Conservation (phyloP, 53 echinoderm and acorn worm genomes). For the Arbacia lixula region DNA sequence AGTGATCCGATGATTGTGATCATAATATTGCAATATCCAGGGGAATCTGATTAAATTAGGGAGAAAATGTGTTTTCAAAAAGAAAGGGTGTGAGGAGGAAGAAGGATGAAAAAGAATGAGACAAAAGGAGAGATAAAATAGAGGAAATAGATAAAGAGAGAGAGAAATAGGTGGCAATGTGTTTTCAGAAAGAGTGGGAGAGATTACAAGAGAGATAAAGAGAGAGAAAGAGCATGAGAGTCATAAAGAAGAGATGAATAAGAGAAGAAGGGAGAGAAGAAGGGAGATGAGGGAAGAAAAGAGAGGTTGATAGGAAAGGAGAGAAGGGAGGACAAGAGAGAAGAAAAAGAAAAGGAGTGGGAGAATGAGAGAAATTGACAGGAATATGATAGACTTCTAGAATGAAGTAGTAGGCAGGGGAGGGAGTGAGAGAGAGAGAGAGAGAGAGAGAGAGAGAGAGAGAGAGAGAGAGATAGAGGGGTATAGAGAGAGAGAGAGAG, state of each 20-base stretch:
- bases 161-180: too few relatives aligned
- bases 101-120: too few relatives aligned
- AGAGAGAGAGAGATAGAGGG: background rate
- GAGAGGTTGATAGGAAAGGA: background rate
- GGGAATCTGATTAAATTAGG: too few relatives aligned
- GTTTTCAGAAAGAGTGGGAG: too few relatives aligned
- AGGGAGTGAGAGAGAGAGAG: background rate
- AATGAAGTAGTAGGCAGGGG: background rate
- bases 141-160: too few relatives aligned
- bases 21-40: too few relatives aligned
- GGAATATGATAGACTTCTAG: too few relatives aligned
- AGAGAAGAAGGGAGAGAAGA: conserved; percentile 8
- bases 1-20: conserved; percentile 2
- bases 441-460: background rate
- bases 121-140: too few relatives aligned
- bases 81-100: too few relatives aligned
- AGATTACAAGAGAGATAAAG: too few relatives aligned
- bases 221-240: conserved; percentile 1
- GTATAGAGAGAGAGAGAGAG: background rate
- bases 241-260: conserved; percentile 5
- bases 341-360: background rate
- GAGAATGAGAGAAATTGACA: too few relatives aligned
- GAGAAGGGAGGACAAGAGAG: background rate
- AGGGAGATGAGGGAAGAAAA: background rate
- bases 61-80: too few relatives aligned